These are phyloP conservation scores for Gallinago undulata DNA, from an alignment of 2,113 vertebrate genomes.

Conservation along the genomic window DNA sequence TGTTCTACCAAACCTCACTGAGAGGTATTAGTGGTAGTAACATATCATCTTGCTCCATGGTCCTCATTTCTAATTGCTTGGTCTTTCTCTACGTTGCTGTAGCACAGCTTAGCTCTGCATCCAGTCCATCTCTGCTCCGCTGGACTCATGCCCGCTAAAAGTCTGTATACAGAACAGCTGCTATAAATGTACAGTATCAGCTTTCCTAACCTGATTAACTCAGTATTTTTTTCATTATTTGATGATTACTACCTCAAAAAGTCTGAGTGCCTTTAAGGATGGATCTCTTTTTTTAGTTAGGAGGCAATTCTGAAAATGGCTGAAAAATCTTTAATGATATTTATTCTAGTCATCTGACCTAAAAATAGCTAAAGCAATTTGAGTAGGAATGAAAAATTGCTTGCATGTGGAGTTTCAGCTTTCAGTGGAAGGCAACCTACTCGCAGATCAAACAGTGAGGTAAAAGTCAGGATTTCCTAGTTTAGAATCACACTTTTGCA, in stretches of 20 bases:
- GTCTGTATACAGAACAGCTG: background rate
- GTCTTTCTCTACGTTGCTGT: background rate
- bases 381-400: background rate
- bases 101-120: background rate
- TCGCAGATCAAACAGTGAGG: slow-evolving; percentile 29
- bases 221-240: slow-evolving; percentile 18
- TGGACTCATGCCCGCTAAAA: background rate
- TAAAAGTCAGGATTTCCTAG: slow-evolving; percentile 14
- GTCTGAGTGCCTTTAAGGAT: background rate
- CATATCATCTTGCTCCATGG: background rate
- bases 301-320: background rate
- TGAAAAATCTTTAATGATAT: slow-evolving; percentile 31
- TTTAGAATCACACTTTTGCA: background rate
- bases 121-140: background rate
- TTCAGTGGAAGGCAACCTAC: background rate
- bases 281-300: background rate
- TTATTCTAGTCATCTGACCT: slow-evolving; percentile 52
- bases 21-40: background rate
- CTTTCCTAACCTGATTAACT: slow-evolving; percentile 24
- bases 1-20: background rate
- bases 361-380: slow-evolving; percentile 55
- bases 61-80: background rate
- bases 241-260: background rate
- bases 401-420: background rate
- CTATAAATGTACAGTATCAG: background rate